Conservation (phyloP, 1,140 invertebrate genomes). For the Pseudachorutes palmiensis region DNA sequence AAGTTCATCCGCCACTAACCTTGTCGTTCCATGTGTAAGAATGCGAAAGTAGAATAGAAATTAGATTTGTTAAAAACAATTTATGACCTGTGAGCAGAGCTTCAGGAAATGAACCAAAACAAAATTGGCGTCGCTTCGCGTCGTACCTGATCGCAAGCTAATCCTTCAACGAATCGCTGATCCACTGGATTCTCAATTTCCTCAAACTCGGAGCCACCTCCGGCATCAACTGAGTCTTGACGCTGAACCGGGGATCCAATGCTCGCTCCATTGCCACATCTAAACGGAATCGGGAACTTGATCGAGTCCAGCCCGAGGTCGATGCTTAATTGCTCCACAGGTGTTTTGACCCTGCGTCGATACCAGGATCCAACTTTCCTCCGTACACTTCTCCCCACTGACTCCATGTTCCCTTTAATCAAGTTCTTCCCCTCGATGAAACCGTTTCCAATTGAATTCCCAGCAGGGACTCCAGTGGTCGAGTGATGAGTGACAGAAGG, state of each 20-base stretch:
- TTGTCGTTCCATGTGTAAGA: too few species aligned
- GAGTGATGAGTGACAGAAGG: neutral
- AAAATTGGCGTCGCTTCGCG: neutral
- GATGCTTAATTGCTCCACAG: conserved; percentile 19
- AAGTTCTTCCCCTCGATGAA: too few species aligned
- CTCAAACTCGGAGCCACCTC: neutral
- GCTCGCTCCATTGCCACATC: neutral
- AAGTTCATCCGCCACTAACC: too few species aligned
- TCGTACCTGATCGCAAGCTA: neutral
- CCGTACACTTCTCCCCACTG: conserved; percentile 13
- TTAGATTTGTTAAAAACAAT: too few species aligned
- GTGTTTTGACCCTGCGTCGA: conserved; percentile 25
- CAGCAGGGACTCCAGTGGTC: neutral
- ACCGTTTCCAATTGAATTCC: neutral
- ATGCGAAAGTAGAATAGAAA: too few species aligned
- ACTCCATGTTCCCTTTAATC: conserved; percentile 1
- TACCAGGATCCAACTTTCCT: conserved; percentile 32
- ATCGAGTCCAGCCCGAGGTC: conserved; percentile 4
- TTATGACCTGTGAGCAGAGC: too few species aligned
- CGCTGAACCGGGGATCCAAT: neutral
- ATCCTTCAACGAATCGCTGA: conserved; percentile 2
- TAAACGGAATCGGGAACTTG: conserved; percentile 11
- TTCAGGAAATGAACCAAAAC: too few species aligned
- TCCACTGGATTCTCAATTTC: neutral
- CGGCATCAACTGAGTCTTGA: neutral